These are phyloP conservation scores for Pteropus rufus DNA, from an alignment of 2,797 vertebrate genomes.

Conservation along the genomic window DNA sequence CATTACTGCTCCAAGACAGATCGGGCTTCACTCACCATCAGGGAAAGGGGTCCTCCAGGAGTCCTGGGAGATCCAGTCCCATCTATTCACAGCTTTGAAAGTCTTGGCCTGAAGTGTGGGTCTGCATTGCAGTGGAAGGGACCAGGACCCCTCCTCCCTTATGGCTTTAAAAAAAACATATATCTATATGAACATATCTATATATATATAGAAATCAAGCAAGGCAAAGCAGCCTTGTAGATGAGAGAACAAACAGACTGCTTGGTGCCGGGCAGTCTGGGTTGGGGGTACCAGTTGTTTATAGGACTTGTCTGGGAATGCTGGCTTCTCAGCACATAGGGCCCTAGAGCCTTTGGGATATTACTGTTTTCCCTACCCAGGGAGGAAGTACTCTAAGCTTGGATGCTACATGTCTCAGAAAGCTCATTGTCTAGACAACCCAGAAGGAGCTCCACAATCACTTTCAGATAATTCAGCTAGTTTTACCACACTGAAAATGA, in stretches of 20 bases:
- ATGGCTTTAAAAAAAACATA: too few species aligned
- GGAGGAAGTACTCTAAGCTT: background rate
- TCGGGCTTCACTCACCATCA: too few species aligned
- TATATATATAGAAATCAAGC: background rate
- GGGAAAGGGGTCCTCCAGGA: background rate
- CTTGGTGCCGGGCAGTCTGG: background rate
- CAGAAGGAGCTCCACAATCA: background rate
- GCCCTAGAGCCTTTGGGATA: background rate
- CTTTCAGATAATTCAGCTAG: background rate
- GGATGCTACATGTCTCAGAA: background rate
- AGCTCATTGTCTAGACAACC: background rate
- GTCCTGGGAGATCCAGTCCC: background rate
- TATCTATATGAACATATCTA: too few species aligned
- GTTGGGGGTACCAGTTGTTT: background rate
- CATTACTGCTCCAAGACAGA: background rate
- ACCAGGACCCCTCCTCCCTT: too few species aligned
- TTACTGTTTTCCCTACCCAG: background rate
- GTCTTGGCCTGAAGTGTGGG: too few species aligned
- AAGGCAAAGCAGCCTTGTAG: background rate
- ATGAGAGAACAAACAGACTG: background rate
- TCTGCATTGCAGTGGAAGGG: background rate
- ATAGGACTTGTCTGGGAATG: background rate
- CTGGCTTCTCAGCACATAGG: background rate
- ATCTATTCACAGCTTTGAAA: background rate
- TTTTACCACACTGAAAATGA: background rate